Base-by-base conservation (phyloP, 2,888 invertebrate species). In the Tholera decimalis region DNA sequence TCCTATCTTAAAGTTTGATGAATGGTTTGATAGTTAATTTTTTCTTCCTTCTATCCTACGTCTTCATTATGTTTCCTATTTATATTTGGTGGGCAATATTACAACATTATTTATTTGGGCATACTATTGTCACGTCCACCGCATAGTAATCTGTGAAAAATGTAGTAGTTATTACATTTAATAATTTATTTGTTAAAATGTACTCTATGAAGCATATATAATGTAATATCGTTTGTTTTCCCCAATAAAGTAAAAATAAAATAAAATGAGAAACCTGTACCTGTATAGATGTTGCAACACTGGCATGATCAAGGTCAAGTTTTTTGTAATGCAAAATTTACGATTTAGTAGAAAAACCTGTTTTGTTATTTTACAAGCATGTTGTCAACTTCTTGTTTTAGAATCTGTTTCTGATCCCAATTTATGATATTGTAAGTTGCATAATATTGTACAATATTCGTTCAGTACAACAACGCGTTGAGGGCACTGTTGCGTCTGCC, bases 241-340 rank as follows among this genome's bases (percentile, higher is more conserved):
- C n/a, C n/a, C n/a, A n/a, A n/a, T n/a, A n/a, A n/a, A n/a, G n/a
- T n/a, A n/a, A n/a, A n/a, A n/a, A n/a, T n/a, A n/a, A n/a, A n/a
- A n/a, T n/a, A n/a, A n/a, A n/a, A n/a, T 51, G 22, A 11, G 22
- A 50, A 53, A 51, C 55, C 22, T 50, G 33, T 37, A 24, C n/a
- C n/a, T n/a, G n/a, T n/a, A 22, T 37, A 39, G 43, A 26, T 44
- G 20, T 24, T 54, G 53, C 39, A 54, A 71, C 68, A 44, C 74
- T 46, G 26, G n/a, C 8, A 50, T 15, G 41, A 41, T 39, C 59
- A 72, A 72, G 68, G 75, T 44, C 75, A 66, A 70, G 15, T 57
- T 74, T 73, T 57, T 72, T 74, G 13, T n/a, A 24, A 39, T 41
- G 49, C 57, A 41, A 4, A 65, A 28, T 37, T 53, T 39, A 26